phyloP scores from a whole-genome alignment of 2,797 vertebrate genomes.

The Myiothlypis chrysogaster region DNA sequence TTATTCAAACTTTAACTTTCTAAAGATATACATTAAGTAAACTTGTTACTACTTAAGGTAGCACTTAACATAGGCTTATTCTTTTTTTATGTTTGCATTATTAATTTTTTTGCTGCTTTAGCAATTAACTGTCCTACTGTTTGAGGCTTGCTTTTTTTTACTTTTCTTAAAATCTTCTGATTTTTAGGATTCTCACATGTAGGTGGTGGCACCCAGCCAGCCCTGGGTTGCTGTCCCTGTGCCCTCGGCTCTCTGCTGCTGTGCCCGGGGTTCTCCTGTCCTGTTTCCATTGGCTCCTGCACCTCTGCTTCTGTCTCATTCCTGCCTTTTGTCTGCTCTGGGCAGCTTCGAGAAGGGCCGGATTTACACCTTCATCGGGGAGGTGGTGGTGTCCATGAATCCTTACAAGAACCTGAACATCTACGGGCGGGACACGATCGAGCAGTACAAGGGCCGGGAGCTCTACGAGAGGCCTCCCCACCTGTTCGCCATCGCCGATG shows the following conservation, averaged over 20 bases:
- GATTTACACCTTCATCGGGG: slow-evolving; percentile 95
- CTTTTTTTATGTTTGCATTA: too few species aligned
- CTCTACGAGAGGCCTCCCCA: slow-evolving; percentile 96
- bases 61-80: too few species aligned
- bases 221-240: neutral
- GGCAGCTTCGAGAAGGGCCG: slow-evolving; percentile 94
- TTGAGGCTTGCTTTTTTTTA: too few species aligned
- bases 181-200: too few species aligned
- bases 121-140: too few species aligned
- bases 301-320: neutral
- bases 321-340: neutral
- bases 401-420: slow-evolving; percentile 95
- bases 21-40: too few species aligned
- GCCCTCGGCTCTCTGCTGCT: neutral
- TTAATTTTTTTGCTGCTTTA: too few species aligned
- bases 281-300: rapidly evolving
- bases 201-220: too few species aligned
- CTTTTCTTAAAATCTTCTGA: too few species aligned
- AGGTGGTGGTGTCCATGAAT: slow-evolving; percentile 96
- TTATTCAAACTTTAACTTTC: too few species aligned
- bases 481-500: slow-evolving; percentile 95
- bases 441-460: slow-evolving; percentile 94
- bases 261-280: rapidly evolving
- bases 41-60: too few species aligned
- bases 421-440: slow-evolving; percentile 89